Evolutionary conservation across 30 jellyfish, hydroid and myxozoan species (phyloP).

Genomic region (Kudoa iwatai): DNA sequence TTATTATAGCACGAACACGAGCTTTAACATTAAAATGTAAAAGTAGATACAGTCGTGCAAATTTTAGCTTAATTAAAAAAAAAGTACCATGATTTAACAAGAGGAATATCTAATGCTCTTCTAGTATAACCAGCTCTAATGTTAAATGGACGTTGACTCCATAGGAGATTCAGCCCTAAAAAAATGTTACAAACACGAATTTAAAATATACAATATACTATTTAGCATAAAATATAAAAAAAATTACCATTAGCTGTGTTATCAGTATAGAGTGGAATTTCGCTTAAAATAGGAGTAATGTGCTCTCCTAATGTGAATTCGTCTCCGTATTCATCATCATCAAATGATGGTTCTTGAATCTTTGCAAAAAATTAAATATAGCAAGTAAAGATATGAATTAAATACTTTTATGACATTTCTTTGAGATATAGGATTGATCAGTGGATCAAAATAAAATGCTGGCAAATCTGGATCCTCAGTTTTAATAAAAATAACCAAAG

Average conservation of each 20-base stretch:
- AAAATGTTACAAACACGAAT: neutral
- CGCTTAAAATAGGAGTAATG: constrained; percentile 51
- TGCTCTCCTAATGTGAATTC: constrained; percentile 58
- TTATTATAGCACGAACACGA: no score
- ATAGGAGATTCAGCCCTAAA: constrained; percentile 37
- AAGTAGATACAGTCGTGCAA: no score
- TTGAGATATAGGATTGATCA: constrained; percentile 70
- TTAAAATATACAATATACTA: neutral
- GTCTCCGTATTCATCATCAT: constrained; percentile 61
- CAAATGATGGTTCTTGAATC: constrained; percentile 46
- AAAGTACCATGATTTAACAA: constrained; percentile 51
- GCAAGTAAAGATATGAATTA: neutral
- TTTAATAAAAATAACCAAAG: constrained; percentile 64
- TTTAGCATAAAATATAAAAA: neutral
- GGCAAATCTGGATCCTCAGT: constrained; percentile 94
- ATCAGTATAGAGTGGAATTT: constrained; percentile 63
- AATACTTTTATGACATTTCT: constrained; percentile 45
- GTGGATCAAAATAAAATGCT: constrained; percentile 76
- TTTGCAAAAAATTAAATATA: constrained; percentile 1
- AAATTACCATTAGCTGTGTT: constrained; percentile 64
- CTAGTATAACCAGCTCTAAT: constrained; percentile 47
- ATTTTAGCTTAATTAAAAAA: neutral
- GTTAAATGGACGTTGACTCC: constrained; percentile 83
- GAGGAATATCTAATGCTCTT: constrained; percentile 65
- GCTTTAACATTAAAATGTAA: no score